These are phyloP conservation scores for Drosophila trapezifrons DNA, from an alignment of 1,140 invertebrate species.

Conservation along the genomic window DNA sequence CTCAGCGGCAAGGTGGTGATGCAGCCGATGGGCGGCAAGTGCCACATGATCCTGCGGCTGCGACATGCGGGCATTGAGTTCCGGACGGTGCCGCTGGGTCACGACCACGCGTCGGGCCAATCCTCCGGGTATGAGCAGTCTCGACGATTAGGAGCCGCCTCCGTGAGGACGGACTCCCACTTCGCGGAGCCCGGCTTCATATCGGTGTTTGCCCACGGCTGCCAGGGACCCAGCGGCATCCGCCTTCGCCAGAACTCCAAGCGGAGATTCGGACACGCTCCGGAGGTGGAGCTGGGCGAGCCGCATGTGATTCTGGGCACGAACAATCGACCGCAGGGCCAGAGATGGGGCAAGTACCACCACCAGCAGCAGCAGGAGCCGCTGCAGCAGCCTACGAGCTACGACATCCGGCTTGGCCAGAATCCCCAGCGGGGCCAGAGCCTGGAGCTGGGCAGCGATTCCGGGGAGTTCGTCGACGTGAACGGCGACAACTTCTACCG, in stretches of 20 bases:
- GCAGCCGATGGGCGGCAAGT: constrained; percentile 85
- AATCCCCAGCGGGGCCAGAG: constrained; percentile 58
- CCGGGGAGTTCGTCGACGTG: constrained; percentile 59
- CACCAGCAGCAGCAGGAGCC: constrained; percentile 12
- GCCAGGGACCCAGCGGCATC: constrained; percentile 85
- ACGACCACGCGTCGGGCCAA: constrained; percentile 32
- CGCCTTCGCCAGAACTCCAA: constrained; percentile 78
- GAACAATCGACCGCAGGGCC: constrained; percentile 9
- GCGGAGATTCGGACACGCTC: constrained; percentile 61
- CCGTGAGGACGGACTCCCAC: constrained; percentile 91
- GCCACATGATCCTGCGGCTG: constrained; percentile 91
- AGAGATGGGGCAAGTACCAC: constrained; percentile 59
- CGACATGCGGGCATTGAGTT: constrained; percentile 91
- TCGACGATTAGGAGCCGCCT: constrained; percentile 87
- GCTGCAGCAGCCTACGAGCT: constrained; percentile 32
- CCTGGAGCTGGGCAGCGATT: constrained; percentile 58
- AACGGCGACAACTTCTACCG: constrained; percentile 76
- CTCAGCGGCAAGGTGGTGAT: constrained; percentile 90
- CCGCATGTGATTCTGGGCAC: constrained; percentile 70
- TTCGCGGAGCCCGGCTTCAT: constrained; percentile 92
- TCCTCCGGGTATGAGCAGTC: constrained; percentile 63
- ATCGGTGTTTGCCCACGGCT: constrained; percentile 92
- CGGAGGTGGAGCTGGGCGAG: constrained; percentile 68
- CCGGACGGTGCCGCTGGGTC: constrained; percentile 84
- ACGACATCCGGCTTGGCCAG: constrained; percentile 65